phyloP scores from a whole-genome alignment of 2,888 invertebrate species.

The Diadromus collaris region DNA sequence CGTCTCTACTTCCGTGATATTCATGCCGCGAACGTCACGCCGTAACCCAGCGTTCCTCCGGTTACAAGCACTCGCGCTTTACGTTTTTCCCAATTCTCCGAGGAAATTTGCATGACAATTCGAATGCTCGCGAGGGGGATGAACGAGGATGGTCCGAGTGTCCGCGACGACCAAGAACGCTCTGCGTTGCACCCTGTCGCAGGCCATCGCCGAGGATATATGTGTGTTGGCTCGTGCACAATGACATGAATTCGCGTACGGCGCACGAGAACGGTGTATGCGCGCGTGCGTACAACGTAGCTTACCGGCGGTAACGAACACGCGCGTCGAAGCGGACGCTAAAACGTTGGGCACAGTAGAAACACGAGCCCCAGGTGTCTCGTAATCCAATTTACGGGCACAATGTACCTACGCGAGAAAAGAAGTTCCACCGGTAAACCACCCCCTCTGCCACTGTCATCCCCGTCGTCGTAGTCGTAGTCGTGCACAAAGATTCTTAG shows the following conservation, averaged over 20 bases:
- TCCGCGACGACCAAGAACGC: slow-evolving; percentile 35
- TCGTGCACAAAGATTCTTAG: slow-evolving; percentile 37
- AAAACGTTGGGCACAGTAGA: slow-evolving; percentile 34
- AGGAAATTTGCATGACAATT: slow-evolving; percentile 48
- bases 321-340: slow-evolving; percentile 27
- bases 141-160: not conserved
- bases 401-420: slow-evolving; percentile 32
- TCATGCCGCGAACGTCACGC: slow-evolving; percentile 43
- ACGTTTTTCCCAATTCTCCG: slow-evolving; percentile 31
- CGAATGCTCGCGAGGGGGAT: slow-evolving; percentile 11
- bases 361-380: slow-evolving; percentile 43
- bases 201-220: not conserved
- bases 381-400: slow-evolving; percentile 50
- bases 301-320: slow-evolving; percentile 17
- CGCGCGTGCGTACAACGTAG: slow-evolving; percentile 5
- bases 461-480: slow-evolving; percentile 9
- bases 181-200: slow-evolving; percentile 17
- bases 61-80: slow-evolving; percentile 35
- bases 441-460: slow-evolving; percentile 6
- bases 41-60: slow-evolving; percentile 20
- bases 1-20: slow-evolving; percentile 45
- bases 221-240: not conserved
- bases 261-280: not conserved
- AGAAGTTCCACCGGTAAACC: slow-evolving; percentile 35
- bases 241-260: not conserved